phyloP scores from a whole-genome alignment of 2,888 invertebrate genomes.

The Elmis aenea region DNA sequence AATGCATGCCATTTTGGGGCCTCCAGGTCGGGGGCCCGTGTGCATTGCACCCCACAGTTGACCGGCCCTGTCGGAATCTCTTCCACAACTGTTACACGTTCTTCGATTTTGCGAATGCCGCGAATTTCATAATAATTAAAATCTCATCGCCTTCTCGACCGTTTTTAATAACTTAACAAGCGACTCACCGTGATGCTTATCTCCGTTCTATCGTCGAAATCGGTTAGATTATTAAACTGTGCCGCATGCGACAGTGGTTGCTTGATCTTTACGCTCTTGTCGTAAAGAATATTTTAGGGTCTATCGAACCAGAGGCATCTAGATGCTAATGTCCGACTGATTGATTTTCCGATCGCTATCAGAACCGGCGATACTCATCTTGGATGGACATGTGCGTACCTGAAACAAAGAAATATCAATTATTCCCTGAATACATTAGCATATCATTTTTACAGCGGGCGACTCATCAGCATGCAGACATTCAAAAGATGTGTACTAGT shows the following conservation, averaged over 20 bases:
- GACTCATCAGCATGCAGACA: constrained; percentile 6
- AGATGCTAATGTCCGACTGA: constrained; percentile 12
- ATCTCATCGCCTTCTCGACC: too few species aligned
- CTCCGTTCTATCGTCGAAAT: constrained; percentile 12
- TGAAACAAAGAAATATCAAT: constrained; percentile 20
- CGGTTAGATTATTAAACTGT: constrained; percentile 8
- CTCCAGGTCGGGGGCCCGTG: too few species aligned
- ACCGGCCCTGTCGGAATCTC: too few species aligned
- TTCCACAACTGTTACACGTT: too few species aligned
- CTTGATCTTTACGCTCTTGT: constrained; percentile 9
- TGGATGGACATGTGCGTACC: constrained; percentile 12
- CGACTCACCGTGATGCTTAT: too few species aligned
- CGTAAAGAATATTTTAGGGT: constrained; percentile 10
- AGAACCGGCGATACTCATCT: constrained; percentile 10
- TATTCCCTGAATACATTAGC: constrained; percentile 16
- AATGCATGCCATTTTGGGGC: too few species aligned
- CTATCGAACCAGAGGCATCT: constrained; percentile 10
- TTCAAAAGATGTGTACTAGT: too few species aligned
- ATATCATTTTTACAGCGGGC: constrained; percentile 10
- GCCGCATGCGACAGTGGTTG: constrained; percentile 2
- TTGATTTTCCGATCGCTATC: constrained; percentile 17
- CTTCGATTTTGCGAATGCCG: too few species aligned
- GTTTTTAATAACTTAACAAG: too few species aligned
- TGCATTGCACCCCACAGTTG: too few species aligned
- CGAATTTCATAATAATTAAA: too few species aligned